A percentile compares a stretch with the other conserved stretches of the same genome.
phyloP scores from a whole-genome alignment of 2,888 invertebrate genomes.

The Patella pellucida region DNA sequence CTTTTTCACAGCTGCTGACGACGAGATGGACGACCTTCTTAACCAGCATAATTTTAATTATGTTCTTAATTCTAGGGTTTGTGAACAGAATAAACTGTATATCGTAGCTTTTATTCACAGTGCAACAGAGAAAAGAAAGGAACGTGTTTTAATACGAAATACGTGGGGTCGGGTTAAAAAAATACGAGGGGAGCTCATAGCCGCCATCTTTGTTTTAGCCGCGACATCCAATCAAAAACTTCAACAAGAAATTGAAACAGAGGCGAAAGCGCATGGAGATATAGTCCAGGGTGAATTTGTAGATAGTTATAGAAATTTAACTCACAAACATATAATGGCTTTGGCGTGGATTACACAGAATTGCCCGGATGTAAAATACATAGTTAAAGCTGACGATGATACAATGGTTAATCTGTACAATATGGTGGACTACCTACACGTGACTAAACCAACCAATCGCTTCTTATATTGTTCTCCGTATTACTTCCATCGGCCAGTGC shows the following conservation, averaged over 20 bases:
- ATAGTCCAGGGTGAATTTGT: conserved; percentile 58
- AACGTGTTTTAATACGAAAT: conserved; percentile 41
- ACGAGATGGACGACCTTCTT: conserved; percentile 12
- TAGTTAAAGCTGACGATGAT: conserved; percentile 69
- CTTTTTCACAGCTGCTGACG: too few species aligned
- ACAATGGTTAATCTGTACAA: conserved; percentile 73
- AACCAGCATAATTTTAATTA: conserved; percentile 36
- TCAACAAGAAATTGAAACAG: conserved; percentile 32
- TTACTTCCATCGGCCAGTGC: conserved; percentile 38
- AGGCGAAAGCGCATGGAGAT: conserved; percentile 38
- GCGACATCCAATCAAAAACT: conserved; percentile 4
- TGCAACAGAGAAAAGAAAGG: conserved; percentile 33
- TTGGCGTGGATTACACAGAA: conserved; percentile 58
- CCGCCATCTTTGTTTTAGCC: conserved; percentile 41
- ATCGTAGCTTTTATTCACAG: conserved; percentile 42
- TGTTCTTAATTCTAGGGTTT: conserved; percentile 30
- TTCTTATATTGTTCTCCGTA: conserved; percentile 49
- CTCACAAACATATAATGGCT: conserved; percentile 65
- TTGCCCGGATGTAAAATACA: conserved; percentile 60
- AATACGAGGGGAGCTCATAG: conserved; percentile 28
- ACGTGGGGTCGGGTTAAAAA: conserved; percentile 44
- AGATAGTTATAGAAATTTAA: conserved; percentile 67
- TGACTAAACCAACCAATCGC: conserved; percentile 30
- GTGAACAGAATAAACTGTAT: conserved; percentile 32
- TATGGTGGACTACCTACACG: conserved; percentile 69